These are phyloP conservation scores for Adrianichthys oophorus DNA, from an alignment of 2,797 vertebrate species.

Conservation along the genomic window DNA sequence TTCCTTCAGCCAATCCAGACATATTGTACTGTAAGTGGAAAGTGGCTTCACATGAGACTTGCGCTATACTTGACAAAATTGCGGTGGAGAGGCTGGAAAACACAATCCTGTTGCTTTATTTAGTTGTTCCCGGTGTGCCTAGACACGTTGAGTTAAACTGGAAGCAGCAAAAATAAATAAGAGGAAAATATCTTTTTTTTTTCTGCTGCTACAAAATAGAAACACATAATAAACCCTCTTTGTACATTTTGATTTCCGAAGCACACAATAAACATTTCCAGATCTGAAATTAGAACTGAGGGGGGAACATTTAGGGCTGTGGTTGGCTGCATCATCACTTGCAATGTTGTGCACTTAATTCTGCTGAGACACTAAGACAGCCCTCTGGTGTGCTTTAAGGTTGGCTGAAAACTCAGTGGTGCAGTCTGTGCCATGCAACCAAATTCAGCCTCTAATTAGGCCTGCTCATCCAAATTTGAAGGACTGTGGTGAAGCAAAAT, in stretches of 20 bases:
- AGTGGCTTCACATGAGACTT: constrained; percentile 25
- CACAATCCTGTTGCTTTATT: constrained; percentile 18
- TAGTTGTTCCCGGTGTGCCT: constrained; percentile 8
- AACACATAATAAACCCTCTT: too few relatives aligned
- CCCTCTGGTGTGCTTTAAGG: constrained; percentile 54
- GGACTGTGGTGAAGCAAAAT: constrained; percentile 43
- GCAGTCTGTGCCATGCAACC: constrained; percentile 56
- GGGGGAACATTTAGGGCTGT: constrained; percentile 24
- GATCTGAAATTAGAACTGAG: constrained; percentile 40
- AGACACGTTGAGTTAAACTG: neutral
- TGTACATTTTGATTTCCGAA: constrained; percentile 1
- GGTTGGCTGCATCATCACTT: constrained; percentile 40
- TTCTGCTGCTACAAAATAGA: too few relatives aligned
- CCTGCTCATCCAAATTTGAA: constrained; percentile 61
- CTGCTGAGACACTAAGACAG: constrained; percentile 49
- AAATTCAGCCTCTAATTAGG: constrained; percentile 69
- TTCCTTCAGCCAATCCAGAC: constrained; percentile 45
- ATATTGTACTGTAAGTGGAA: constrained; percentile 30
- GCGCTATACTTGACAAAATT: constrained; percentile 28
- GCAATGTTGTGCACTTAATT: constrained; percentile 43
- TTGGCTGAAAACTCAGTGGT: constrained; percentile 41
- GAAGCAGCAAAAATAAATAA: neutral
- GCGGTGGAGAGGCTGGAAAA: constrained; percentile 15
- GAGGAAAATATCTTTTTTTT: too few relatives aligned
- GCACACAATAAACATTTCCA: constrained; percentile 15